phyloP scores from a whole-genome alignment of 1,140 invertebrate species.

The Tetramorium simillimum region DNA sequence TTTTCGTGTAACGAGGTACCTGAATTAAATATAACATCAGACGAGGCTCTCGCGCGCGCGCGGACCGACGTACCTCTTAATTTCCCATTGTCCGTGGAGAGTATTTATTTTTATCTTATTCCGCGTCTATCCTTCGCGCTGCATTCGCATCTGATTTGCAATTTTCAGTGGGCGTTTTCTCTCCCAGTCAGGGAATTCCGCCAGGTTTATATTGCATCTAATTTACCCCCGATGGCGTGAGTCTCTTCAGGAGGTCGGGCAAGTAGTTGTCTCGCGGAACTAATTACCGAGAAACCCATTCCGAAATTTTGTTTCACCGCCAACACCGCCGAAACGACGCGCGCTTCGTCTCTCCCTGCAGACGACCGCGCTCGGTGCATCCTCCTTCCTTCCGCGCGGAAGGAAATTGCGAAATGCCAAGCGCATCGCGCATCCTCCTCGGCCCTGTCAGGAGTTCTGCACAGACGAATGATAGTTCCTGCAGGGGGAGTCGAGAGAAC shows the following conservation, averaged over 20 bases:
- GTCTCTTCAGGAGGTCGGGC: not conserved
- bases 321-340: not conserved
- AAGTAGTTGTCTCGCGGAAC: slow-evolving; percentile 25
- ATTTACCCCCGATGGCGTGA: slow-evolving; percentile 23
- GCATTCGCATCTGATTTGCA: slow-evolving; percentile 9
- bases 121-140: not conserved
- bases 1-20: slow-evolving; percentile 9
- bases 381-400: not conserved
- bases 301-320: slow-evolving; percentile 28
- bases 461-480: slow-evolving; percentile 58
- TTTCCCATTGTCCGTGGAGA: not conserved
- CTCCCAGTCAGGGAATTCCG: not conserved
- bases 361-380: not conserved
- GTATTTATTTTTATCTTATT: not conserved
- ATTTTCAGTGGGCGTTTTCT: not conserved
- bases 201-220: slow-evolving; percentile 17
- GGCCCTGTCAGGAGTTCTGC: slow-evolving; percentile 46
- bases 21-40: slow-evolving; percentile 51
- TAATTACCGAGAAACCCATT: slow-evolving; percentile 45
- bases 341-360: not conserved
- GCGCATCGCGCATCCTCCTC: not conserved
- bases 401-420: slow-evolving; percentile 19
- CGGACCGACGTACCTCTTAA: not conserved
- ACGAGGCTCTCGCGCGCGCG: not conserved
- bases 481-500: not conserved